Evolutionary conservation across 2,797 vertebrate species (phyloP), one percentile per base, ranked within the genome.

Genomic region (Mus caroli): DNA sequence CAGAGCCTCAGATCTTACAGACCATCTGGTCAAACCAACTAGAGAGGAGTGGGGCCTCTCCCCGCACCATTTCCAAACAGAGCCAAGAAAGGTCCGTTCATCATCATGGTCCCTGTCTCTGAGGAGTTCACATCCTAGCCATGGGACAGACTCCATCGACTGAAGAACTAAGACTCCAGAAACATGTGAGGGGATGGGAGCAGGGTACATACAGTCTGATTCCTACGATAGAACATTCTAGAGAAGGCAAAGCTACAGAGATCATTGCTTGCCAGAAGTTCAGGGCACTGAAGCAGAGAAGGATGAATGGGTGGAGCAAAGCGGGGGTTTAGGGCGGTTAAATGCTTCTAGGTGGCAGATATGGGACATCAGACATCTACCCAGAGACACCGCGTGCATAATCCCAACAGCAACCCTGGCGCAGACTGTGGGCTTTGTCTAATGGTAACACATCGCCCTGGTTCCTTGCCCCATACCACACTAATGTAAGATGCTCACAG

Each of bases 391-490:
- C 28, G 24, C 24, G 20, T 8, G 1, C 5, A 3, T 26, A 4
- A 31, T 1, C 1, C 11, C 28, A 34, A n/a, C 76, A 34, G 22
- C 5, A 22, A 43, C 17, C 31, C 54, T 67, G 1, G 3, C 1
- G 34, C 40, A 60, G 76, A 31, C 50, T 1, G 0, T 5, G 62
- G 86, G 6, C 28, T 82, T 77, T 56, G 10, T 12, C n/a, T 56
- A 46, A 9, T 12, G 58, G 5, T 20, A 17, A 31, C 0, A 6
- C 3, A 0, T 26, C n/a, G 0, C 2, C 20, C 22, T 1, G 0
- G 71, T 19, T 50, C 58, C 24, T 40, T 0, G 0, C 3, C 1
- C 26, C 0, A 12, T 0, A 1, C 13, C 11, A 26, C 31, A 4
- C 52, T 5, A 20, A 20, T 1, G 37, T 4, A 13, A 22, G 79